Evolutionary conservation across 92 coral and sea anemone genomes (phyloP), one percentile per base, ranked within the genome.

Genomic region (Blastomussa wellsi): DNA sequence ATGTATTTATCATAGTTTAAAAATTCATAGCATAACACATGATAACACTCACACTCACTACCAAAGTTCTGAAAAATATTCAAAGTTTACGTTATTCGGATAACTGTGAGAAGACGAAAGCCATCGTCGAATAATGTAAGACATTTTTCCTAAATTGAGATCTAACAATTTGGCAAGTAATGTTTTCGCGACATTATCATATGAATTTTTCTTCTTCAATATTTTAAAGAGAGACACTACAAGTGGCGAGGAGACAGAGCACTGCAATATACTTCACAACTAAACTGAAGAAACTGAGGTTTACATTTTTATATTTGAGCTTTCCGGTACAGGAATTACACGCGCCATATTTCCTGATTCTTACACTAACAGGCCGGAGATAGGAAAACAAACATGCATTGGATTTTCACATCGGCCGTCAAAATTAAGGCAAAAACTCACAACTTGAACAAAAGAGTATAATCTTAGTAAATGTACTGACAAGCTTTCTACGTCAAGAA

Each of bases 401-500:
- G 19, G 65, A 13, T 2, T 29, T 70, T 49, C 41, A 59, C 20
- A 24, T 24, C 52, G 31, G 78, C 48, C 70, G 70, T 81, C 77
- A 9, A 49, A 51, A 68, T 72, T 52, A 72, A 69, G 53, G 28
- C 35, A 36, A 70, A 35, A 69, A 37, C 75, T 37, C 24, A 81
- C 24, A 22, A 29, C 31, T 19, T 3, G 33, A 49, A 51, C 68
- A 69, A 82, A 69, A 59, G 55, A 51, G n/a, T 14, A 32, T 32
- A 74, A n/a, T 59, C 31, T 83, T 66, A 35, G 19, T 74, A 44
- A 60, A n/a, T 70, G 1, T 44, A 44, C 32, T 44, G 72, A 35
- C 33, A 31, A 74, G 36, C 47, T 68, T n/a, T 81, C 36, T 67
- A 68, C 52, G 77, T 51, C 77, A 67, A 47, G 60, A 37, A 68